Conservation (phyloP, 53 echinoderm and acorn worm genomes). For the Hippasteria phrygiana region DNA sequence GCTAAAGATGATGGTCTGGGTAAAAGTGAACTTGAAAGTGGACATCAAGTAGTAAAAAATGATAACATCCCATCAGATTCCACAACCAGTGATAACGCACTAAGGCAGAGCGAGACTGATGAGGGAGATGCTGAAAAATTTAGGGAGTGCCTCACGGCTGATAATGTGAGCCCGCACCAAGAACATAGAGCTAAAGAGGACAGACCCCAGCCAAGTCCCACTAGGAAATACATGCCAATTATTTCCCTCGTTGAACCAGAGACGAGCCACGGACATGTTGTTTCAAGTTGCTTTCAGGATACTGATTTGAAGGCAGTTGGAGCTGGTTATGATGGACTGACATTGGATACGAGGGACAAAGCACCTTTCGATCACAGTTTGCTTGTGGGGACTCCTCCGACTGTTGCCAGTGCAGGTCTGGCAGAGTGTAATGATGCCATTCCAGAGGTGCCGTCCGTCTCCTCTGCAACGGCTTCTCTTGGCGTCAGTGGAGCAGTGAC, state of each 20-base stretch:
- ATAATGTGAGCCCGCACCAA: neutral
- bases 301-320: neutral
- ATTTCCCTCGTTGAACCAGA: constrained; percentile 34
- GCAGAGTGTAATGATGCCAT: neutral
- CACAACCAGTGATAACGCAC: neutral
- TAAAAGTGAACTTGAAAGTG: neutral
- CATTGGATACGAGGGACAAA: neutral
- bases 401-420: neutral
- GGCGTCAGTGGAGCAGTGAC: no score
- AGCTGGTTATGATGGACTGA: neutral
- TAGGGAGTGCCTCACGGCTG: neutral
- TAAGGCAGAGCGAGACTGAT: neutral
- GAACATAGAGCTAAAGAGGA: neutral
- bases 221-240: constrained; percentile 20
- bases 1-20: neutral
- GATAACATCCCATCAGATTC: neutral
- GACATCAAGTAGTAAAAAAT: neutral
- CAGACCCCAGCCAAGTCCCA: neutral
- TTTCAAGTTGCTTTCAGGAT: neutral
- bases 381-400: neutral
- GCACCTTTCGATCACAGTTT: no score
- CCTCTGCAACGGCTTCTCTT: no score
- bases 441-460: no score
- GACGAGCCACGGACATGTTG: neutral
- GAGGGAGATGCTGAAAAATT: neutral